Evolutionary conservation across 2,113 vertebrate genomes (phyloP), one percentile per base, ranked within the genome.

Genomic region (Bostrychus sinensis): DNA sequence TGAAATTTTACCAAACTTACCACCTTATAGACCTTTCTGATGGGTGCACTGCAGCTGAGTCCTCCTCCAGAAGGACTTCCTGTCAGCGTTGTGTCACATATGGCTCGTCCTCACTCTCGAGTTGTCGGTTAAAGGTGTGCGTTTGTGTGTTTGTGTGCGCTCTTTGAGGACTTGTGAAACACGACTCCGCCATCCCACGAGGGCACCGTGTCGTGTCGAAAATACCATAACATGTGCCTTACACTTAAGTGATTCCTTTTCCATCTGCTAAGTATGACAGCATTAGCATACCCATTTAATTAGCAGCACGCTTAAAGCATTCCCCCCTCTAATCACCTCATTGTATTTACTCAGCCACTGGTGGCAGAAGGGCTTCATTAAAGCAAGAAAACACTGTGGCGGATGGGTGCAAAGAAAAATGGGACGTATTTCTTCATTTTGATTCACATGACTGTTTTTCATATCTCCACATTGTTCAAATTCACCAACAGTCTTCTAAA

Each of bases 211-310:
- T 94, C 92, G 91, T 95, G 93, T 96, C 92, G 94, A 95, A 95
- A 94, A 95, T 94, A 95, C 94, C 93, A 94, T 95, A 96, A 96
- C 96, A 95, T 94, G 95, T 94, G 93, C 95, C 94, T 97, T 96
- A 95, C 94, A 98, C 95, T 90, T 96, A 98, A 97, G 96, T 96
- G 93, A 96, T 97, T 97, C 95, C 95, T 97, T 96, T 96, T 96
- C 95, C 94, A 96, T 98, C 97, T 98, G 96, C 96, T 98, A 96
- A 96, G 94, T 95, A 96, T 96, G 95, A 97, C 96, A 95, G 94
- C 96, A 99, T 99, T 98, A 96, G 95, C 96, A 98, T 98, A 97
- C 94, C 94, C 94, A 94, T 95, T 98, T 99, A 98, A 99, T 99
- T 98, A 98, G 96, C 92, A 88, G 90, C 90, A 89, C 84, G 94